A percentile compares a stretch with the other conserved stretches of the same genome.
Evolutionary conservation across 2,113 vertebrate genomes (phyloP).

Genomic region (Alligator sinensis): DNA sequence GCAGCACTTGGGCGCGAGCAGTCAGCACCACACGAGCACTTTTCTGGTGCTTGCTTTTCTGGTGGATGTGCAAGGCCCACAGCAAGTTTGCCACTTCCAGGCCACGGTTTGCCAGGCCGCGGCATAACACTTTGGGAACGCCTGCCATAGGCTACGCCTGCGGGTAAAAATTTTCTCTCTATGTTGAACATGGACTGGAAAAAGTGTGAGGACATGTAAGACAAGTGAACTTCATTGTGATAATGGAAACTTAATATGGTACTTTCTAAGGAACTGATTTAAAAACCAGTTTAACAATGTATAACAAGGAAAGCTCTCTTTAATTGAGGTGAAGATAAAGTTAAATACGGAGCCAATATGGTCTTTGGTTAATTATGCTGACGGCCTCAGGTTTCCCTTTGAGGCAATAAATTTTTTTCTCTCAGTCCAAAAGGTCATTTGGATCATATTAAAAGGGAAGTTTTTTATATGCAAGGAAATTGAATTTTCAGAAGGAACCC

Average conservation of each 20-base stretch:
- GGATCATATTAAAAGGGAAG: not conserved
- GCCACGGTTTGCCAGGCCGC: too few relatives aligned
- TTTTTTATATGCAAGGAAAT: conserved; percentile 54
- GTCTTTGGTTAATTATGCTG: not conserved
- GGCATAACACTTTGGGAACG: not conserved
- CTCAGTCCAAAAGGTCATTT: not conserved
- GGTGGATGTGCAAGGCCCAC: not conserved
- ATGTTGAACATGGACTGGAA: not conserved
- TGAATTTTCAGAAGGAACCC: conserved; percentile 22
- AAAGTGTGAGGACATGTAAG: not conserved
- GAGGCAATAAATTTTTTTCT: not conserved
- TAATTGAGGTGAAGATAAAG: not conserved
- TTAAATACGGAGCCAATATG: rapidly evolving
- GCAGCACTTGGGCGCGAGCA: rapidly evolving
- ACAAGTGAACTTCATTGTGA: not conserved
- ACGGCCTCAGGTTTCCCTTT: not conserved
- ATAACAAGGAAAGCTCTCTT: not conserved
- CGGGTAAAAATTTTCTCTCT: not conserved
- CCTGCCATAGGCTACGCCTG: rapidly evolving
- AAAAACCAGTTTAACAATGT: not conserved
- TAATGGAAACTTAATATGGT: not conserved
- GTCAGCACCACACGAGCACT: too few relatives aligned
- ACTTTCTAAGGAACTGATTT: not conserved
- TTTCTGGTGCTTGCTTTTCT: not conserved
- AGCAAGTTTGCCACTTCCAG: not conserved